A percentile compares a stretch with the other conserved stretches of the same genome.
These are phyloP conservation scores for Pantherophis guttatus DNA, from an alignment of 2,113 vertebrate species.

Conservation along the genomic window DNA sequence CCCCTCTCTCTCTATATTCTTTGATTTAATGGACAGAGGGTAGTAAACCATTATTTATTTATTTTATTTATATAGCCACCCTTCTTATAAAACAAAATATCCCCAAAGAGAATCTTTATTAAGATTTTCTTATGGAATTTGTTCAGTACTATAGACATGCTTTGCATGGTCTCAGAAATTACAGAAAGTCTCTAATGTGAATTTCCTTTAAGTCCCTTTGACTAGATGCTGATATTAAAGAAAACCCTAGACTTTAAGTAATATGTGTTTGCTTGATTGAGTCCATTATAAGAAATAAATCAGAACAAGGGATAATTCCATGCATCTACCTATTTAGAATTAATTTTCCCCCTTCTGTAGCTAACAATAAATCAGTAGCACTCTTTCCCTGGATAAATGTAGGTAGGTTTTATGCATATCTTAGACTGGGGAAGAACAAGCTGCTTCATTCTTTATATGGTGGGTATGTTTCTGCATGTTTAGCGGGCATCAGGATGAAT, in stretches of 20 bases:
- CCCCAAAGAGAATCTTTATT: neutral
- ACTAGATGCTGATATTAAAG: neutral
- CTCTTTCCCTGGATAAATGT: neutral
- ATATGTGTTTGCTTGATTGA: neutral
- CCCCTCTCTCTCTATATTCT: neutral
- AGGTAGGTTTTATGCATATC: neutral
- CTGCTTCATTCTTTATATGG: neutral
- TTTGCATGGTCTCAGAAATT: neutral
- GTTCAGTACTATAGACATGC: neutral
- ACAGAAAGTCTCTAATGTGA: neutral
- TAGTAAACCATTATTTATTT: constrained; percentile 4
- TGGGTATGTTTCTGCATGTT: neutral
- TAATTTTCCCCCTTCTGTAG: neutral
- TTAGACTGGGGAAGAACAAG: neutral
- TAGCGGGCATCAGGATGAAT: neutral
- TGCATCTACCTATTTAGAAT: neutral
- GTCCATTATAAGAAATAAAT: neutral
- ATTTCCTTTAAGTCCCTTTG: neutral
- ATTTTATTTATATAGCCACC: neutral
- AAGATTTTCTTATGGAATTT: constrained; percentile 15
- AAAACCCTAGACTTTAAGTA: neutral
- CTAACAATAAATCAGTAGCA: neutral
- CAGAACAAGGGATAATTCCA: neutral
- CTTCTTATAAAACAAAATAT: constrained; percentile 15
- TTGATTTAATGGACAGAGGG: neutral